A percentile compares a stretch with the other conserved stretches of the same genome.
phyloP scores from a whole-genome alignment of 2,888 invertebrate species.

The Parnassius smintheus region DNA sequence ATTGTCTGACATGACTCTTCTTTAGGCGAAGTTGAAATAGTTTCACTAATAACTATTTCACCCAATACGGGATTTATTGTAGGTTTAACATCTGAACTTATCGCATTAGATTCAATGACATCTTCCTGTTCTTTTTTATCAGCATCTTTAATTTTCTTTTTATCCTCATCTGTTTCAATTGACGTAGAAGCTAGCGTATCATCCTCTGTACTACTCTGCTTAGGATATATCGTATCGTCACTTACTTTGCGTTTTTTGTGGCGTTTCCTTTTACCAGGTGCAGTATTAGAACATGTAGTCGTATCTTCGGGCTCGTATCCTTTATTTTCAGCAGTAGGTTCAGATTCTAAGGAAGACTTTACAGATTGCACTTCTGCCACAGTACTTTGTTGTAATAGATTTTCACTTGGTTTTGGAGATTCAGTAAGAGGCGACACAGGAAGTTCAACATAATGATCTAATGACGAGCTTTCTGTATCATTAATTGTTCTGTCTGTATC shows the following conservation, averaged over 20 bases:
- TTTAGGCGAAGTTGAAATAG: constrained; percentile 74
- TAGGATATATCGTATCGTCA: constrained; percentile 68
- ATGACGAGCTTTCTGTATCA: constrained; percentile 67
- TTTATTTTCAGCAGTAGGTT: constrained; percentile 74
- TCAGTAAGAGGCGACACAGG: constrained; percentile 71
- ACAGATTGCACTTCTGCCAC: constrained; percentile 49
- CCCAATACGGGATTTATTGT: constrained; percentile 57
- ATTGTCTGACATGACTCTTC: constrained; percentile 82
- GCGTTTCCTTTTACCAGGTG: constrained; percentile 74
- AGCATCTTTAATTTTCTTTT: constrained; percentile 40
- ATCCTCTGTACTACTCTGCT: constrained; percentile 63
- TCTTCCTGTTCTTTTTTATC: constrained; percentile 69
- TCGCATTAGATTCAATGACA: constrained; percentile 50
- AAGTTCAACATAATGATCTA: constrained; percentile 68
- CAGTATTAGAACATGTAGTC: constrained; percentile 61
- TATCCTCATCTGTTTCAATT: constrained; percentile 40
- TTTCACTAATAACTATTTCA: constrained; percentile 72
- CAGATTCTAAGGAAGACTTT: constrained; percentile 69
- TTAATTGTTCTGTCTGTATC: constrained; percentile 63
- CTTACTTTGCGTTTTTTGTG: constrained; percentile 69
- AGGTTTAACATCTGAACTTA: constrained; percentile 35
- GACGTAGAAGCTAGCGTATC: constrained; percentile 55
- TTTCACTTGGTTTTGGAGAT: constrained; percentile 65
- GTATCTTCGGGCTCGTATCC: constrained; percentile 89
- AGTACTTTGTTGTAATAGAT: constrained; percentile 51